Percentiles rank a stretch among this genome's conserved stretches.
Evolutionary conservation across 2,113 vertebrate genomes (phyloP).

Genomic region (Egretta garzetta): DNA sequence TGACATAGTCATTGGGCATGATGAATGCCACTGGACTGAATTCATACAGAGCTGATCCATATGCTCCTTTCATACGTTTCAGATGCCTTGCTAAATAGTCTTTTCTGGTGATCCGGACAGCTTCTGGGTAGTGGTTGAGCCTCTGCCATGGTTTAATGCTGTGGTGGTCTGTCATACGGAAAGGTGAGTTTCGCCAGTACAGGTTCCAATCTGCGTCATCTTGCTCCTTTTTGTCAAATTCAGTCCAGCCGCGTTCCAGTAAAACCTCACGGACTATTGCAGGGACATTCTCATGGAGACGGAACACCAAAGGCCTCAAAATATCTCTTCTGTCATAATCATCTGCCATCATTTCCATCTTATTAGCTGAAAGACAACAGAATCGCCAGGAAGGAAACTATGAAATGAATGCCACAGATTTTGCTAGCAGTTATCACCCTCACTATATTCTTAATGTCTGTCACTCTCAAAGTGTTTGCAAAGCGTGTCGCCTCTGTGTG

Average conservation of each 20-base stretch:
- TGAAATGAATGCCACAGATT: not conserved
- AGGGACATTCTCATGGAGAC: constrained; percentile 70
- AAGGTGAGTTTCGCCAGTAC: constrained; percentile 76
- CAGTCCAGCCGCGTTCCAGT: constrained; percentile 80
- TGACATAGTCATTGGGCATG: constrained; percentile 79
- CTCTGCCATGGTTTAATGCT: constrained; percentile 80
- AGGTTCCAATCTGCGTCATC: constrained; percentile 80
- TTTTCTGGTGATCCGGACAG: constrained; percentile 78
- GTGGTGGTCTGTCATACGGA: constrained; percentile 67
- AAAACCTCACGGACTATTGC: constrained; percentile 79
- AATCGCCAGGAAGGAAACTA: not conserved
- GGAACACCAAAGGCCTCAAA: constrained; percentile 72
- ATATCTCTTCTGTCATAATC: not conserved
- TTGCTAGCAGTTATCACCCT: not conserved
- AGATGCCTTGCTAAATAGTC: constrained; percentile 79
- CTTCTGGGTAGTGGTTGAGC: constrained; percentile 85
- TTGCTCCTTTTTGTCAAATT: constrained; percentile 66
- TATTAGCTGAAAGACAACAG: not conserved
- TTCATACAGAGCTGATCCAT: constrained; percentile 71
- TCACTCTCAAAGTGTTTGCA: not conserved
- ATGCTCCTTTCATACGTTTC: constrained; percentile 75
- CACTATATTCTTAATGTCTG: not conserved
- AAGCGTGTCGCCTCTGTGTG: not conserved
- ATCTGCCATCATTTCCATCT: not conserved
- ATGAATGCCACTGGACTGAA: constrained; percentile 80